phyloP scores from a whole-genome alignment of 2,113 vertebrate genomes.

The Pagrus major region DNA sequence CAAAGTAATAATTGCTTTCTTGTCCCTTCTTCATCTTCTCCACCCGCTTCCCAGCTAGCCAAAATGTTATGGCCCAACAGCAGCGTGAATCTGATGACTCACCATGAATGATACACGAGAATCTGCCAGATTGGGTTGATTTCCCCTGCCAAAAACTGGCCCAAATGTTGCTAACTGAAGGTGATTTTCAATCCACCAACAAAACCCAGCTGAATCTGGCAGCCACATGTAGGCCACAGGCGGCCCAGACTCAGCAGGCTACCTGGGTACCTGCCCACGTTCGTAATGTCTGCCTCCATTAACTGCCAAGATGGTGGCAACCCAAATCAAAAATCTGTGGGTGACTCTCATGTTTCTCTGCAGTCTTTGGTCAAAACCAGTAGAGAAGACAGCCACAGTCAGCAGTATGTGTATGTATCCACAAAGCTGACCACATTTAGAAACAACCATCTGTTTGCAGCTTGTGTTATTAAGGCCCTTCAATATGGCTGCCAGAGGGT shows the following conservation, averaged over 20 bases:
- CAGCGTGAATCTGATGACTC: conserved; percentile 16
- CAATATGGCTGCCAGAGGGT: background rate
- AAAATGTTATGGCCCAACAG: conserved; percentile 9
- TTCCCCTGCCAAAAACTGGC: background rate
- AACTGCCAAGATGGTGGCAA: conserved; percentile 7
- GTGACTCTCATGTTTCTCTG: background rate
- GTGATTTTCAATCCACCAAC: conserved; percentile 4
- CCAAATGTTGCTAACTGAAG: background rate
- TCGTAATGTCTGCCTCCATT: conserved; percentile 16
- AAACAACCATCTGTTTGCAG: background rate
- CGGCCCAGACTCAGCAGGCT: background rate
- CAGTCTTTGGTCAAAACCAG: background rate
- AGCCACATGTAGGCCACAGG: conserved; percentile 7
- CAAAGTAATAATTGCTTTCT: background rate
- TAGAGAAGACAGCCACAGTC: background rate
- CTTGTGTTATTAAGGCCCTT: background rate
- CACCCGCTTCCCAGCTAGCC: background rate
- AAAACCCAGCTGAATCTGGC: background rate
- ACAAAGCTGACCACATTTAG: background rate
- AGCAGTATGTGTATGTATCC: background rate
- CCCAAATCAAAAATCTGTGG: background rate
- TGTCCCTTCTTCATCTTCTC: background rate
- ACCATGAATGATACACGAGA: conserved; percentile 14
- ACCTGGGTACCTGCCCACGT: conserved; percentile 3
- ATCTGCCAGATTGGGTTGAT: conserved; percentile 6